These are phyloP conservation scores for Crotophaga sulcirostris DNA, from an alignment of 2,113 vertebrate genomes.

Conservation along the genomic window DNA sequence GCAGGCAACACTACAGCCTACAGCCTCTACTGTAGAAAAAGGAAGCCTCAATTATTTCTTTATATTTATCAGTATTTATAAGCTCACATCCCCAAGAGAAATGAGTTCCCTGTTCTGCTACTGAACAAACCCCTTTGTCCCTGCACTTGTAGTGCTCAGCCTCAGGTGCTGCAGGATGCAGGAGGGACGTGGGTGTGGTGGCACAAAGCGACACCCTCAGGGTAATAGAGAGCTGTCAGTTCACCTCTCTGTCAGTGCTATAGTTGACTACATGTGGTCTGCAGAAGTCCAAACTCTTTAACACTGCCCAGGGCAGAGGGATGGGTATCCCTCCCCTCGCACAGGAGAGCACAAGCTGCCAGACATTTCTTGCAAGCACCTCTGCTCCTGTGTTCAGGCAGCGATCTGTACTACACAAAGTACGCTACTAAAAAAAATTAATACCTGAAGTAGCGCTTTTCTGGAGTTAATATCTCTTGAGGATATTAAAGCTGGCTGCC, in stretches of 20 bases:
- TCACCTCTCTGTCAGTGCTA: neutral
- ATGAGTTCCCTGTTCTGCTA: rapidly evolving
- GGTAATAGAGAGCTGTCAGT: neutral
- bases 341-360: neutral
- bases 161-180: neutral
- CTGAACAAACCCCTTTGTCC: neutral
- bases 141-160: rapidly evolving
- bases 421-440: neutral
- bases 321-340: neutral
- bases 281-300: neutral
- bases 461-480: slow-evolving; percentile 17
- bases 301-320: neutral
- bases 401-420: neutral
- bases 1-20: neutral
- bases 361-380: neutral
- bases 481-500: slow-evolving; percentile 44
- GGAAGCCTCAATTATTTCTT: neutral
- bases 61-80: neutral
- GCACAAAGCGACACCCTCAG: rapidly evolving
- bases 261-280: neutral
- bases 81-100: neutral
- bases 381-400: neutral
- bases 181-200: neutral
- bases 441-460: neutral
- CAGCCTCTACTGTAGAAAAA: neutral